Conservation (phyloP, 2,888 invertebrate species). For the Lutraria lutraria region DNA sequence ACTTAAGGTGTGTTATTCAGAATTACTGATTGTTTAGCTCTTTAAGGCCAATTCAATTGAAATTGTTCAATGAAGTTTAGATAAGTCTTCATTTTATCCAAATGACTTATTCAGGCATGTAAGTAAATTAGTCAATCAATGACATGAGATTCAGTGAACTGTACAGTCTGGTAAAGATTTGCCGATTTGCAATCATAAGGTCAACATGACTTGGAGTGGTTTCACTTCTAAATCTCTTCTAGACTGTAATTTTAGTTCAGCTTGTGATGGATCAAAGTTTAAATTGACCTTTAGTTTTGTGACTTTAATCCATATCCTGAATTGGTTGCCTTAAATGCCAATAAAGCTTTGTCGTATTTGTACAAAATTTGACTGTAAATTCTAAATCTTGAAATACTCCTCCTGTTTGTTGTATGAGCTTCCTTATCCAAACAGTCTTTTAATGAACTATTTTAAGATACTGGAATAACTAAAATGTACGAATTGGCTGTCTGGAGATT, state of each 20-base stretch:
- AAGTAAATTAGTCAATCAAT: conserved; percentile 15
- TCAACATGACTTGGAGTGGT: not conserved
- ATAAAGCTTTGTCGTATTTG: no score
- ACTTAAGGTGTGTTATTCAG: not conserved
- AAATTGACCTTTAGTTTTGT: not conserved
- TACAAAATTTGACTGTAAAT: no score
- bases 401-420: no score
- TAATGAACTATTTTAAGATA: no score
- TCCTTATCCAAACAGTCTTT: no score
- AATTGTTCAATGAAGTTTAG: not conserved
- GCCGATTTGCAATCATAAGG: not conserved
- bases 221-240: not conserved
- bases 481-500: no score
- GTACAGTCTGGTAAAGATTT: not conserved
- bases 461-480: no score
- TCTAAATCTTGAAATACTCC: no score
- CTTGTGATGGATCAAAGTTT: not conserved
- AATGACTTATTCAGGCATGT: not conserved
- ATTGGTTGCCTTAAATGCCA: no score
- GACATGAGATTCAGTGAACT: not conserved
- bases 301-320: not conserved
- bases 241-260: not conserved
- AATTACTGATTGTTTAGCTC: conserved; percentile 17
- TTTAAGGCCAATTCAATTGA: not conserved
- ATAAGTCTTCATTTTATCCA: not conserved